These are phyloP conservation scores for Syngnathus scovelli DNA, from an alignment of 2,113 vertebrate species.

Conservation along the genomic window DNA sequence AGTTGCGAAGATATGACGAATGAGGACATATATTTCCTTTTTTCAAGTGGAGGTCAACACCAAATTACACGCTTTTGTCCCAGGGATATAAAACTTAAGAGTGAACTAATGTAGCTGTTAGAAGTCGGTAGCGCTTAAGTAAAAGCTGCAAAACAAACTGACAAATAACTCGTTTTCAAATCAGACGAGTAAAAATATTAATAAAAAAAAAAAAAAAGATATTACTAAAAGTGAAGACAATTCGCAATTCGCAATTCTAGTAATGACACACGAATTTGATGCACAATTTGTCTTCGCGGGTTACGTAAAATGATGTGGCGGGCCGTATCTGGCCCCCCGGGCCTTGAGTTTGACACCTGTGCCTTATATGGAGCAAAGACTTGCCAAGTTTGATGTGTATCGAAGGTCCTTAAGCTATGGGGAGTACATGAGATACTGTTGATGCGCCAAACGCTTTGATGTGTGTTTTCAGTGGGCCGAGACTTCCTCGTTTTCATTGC, in stretches of 20 bases:
- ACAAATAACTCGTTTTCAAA: too few relatives aligned
- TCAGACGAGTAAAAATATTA: too few relatives aligned
- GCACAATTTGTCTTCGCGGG: too few relatives aligned
- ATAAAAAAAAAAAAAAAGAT: too few relatives aligned
- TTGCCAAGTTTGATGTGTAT: constrained; percentile 22
- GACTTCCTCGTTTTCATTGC: constrained; percentile 52
- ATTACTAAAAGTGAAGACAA: too few relatives aligned
- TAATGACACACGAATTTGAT: too few relatives aligned
- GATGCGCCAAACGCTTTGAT: constrained; percentile 58
- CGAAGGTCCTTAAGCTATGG: constrained; percentile 16
- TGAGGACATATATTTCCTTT: constrained; percentile 20
- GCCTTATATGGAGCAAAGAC: constrained; percentile 7
- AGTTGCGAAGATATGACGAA: constrained; percentile 34
- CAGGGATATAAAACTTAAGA: constrained; percentile 23
- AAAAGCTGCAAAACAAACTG: too few relatives aligned
- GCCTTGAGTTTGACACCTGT: too few relatives aligned
- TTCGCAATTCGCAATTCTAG: too few relatives aligned
- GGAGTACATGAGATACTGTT: constrained; percentile 43
- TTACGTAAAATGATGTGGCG: too few relatives aligned
- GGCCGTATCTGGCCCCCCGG: too few relatives aligned
- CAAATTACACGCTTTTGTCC: neutral
- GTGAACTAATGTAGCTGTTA: constrained; percentile 19
- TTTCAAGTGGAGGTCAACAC: constrained; percentile 26
- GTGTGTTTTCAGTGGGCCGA: constrained; percentile 42
- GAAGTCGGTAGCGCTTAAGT: neutral